Conservation (phyloP, 2,113 vertebrate species). For the Cyphomyrus plagiostoma region DNA sequence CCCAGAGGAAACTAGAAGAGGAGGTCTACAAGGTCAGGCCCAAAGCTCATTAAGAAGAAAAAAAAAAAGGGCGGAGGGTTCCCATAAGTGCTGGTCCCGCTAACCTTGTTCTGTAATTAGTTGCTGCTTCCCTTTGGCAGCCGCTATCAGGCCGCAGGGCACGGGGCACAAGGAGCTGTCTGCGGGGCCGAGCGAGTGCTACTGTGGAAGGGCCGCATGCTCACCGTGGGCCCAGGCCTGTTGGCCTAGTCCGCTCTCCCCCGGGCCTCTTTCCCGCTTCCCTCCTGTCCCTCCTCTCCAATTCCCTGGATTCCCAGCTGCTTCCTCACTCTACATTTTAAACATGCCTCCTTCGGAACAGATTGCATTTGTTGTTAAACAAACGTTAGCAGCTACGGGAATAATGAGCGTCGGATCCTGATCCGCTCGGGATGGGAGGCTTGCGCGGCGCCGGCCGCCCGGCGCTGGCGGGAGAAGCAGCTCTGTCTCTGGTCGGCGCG, state of each 20-base stretch:
- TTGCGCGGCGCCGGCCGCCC: neutral
- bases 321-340: constrained; percentile 19
- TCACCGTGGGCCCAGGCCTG: neutral
- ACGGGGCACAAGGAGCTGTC: constrained; percentile 12
- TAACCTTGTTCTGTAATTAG: constrained; percentile 57
- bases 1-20: neutral
- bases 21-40: constrained; percentile 45
- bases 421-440: constrained; percentile 21
- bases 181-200: neutral
- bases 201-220: neutral
- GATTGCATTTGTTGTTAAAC: constrained; percentile 34
- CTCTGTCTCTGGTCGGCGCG: neutral
- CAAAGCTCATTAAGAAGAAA: constrained; percentile 49
- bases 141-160: constrained; percentile 32
- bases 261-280: neutral
- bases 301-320: constrained; percentile 15
- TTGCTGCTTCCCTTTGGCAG: constrained; percentile 47
- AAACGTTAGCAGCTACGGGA: constrained; percentile 31
- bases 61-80: constrained; percentile 29
- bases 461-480: constrained; percentile 10
- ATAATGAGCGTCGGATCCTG: constrained; percentile 29
- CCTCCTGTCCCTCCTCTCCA: neutral
- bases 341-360: constrained; percentile 24
- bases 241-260: neutral
- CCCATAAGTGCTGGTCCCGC: constrained; percentile 44